Conservation (phyloP, 2,113 vertebrate genomes). For the Heterocephalus glaber region DNA sequence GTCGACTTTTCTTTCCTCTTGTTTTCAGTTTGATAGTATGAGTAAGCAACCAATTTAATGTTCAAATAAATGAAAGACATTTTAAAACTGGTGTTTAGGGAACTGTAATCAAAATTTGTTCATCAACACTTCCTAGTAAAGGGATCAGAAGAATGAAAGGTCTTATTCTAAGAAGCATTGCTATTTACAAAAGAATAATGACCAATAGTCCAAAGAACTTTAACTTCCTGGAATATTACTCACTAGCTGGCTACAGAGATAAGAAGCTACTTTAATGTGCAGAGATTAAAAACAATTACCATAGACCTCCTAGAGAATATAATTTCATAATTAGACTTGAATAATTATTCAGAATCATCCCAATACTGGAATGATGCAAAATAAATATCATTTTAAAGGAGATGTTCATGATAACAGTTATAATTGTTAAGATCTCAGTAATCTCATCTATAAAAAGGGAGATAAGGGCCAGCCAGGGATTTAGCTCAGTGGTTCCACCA, state of each 20-base stretch:
- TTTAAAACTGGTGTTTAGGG: constrained; percentile 51
- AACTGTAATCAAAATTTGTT: constrained; percentile 39
- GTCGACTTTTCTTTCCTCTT: constrained; percentile 54
- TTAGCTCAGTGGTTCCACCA: too few relatives aligned
- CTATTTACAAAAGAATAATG: not conserved
- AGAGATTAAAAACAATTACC: constrained; percentile 23
- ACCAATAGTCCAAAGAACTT: constrained; percentile 6
- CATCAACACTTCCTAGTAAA: not conserved
- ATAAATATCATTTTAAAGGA: not conserved
- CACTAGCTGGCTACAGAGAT: not conserved
- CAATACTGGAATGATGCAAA: not conserved
- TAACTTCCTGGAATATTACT: constrained; percentile 41
- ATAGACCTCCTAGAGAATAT: not conserved
- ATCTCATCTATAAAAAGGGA: constrained; percentile 7
- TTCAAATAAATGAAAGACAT: constrained; percentile 42
- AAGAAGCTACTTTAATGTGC: not conserved
- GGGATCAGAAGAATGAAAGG: not conserved
- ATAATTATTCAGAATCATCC: not conserved
- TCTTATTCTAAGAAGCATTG: not conserved
- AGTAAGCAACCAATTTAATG: constrained; percentile 39
- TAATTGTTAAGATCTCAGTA: not conserved
- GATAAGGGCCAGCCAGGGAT: too few relatives aligned
- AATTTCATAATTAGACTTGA: not conserved
- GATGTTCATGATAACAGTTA: not conserved
- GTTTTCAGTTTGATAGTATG: constrained; percentile 49